Conservation (phyloP, 2,888 invertebrate species). For the Nemurella pictetii region DNA sequence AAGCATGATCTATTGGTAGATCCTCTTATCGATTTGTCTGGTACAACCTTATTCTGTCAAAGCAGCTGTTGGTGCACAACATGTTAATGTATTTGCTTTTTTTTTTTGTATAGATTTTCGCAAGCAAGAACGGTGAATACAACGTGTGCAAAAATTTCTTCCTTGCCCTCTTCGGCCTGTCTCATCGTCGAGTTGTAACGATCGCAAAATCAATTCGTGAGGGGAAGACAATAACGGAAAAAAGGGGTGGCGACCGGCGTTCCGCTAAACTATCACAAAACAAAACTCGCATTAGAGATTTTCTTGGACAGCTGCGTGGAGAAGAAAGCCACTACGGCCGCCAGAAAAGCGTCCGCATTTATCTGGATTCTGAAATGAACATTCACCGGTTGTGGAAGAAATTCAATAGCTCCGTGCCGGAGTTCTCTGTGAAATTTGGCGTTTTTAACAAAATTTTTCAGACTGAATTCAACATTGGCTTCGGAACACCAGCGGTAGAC, state of each 20-base stretch:
- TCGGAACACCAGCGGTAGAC: conserved; percentile 1
- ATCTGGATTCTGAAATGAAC: background rate
- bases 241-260: background rate
- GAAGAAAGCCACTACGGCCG: background rate
- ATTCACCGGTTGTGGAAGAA: background rate
- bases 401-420: background rate
- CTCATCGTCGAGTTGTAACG: conserved; percentile 10
- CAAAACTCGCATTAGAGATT: background rate
- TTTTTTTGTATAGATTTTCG: background rate
- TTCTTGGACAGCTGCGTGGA: background rate
- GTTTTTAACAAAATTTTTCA: background rate
- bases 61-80: background rate
- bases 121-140: background rate
- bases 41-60: too few relatives aligned
- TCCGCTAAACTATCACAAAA: background rate
- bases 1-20: background rate
- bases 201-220: conserved; percentile 8
- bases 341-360: background rate
- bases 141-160: conserved; percentile 14
- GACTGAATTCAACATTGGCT: background rate
- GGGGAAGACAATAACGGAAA: background rate
- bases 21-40: background rate
- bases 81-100: background rate
- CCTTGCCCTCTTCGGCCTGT: conserved; percentile 6
- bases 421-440: background rate